These are phyloP conservation scores for Nymphicus hollandicus DNA, from an alignment of 2,113 vertebrate genomes.

Conservation along the genomic window DNA sequence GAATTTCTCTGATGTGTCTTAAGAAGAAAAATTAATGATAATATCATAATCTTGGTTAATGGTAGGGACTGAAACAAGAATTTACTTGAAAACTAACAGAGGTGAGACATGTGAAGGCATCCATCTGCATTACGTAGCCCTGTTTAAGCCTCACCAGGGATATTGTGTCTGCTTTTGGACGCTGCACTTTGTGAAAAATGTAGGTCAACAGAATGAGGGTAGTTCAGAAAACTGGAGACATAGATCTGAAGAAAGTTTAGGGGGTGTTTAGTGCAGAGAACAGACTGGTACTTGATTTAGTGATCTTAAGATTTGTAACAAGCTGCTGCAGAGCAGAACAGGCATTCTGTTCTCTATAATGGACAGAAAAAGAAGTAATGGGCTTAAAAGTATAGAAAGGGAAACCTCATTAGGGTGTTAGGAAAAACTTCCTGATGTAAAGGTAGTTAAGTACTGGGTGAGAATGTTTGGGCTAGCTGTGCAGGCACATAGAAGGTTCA, in stretches of 20 bases:
- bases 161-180: background rate
- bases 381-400: background rate
- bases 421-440: background rate
- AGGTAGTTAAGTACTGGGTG: background rate
- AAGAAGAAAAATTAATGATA: background rate
- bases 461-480: background rate
- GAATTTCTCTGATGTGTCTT: background rate
- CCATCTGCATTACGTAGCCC: background rate
- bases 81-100: background rate
- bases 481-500: accelerated
- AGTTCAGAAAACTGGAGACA: background rate
- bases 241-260: background rate
- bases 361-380: background rate
- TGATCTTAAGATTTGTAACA: background rate
- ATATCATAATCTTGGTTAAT: background rate
- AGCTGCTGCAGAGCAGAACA: background rate
- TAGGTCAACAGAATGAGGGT: background rate
- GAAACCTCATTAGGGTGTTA: slow-evolving; percentile 9
- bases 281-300: background rate
- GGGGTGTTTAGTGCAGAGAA: background rate
- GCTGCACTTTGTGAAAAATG: background rate
- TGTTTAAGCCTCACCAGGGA: background rate
- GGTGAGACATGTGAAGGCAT: background rate
- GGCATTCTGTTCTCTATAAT: background rate
- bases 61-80: background rate